phyloP scores from a whole-genome alignment of 2,113 vertebrate species.

The Pituophis catenifer region DNA sequence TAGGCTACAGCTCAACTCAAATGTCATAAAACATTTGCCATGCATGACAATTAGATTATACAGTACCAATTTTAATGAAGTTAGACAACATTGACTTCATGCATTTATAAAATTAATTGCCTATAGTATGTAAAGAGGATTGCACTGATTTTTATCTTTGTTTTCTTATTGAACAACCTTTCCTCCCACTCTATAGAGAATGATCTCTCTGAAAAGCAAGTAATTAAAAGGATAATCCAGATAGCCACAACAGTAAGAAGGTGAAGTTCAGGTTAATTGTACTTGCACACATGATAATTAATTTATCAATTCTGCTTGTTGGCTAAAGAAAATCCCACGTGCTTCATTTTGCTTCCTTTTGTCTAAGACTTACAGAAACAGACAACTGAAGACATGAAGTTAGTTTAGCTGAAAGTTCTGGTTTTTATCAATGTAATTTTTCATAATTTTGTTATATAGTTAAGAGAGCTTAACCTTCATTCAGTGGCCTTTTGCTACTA shows the following conservation, averaged over 20 bases:
- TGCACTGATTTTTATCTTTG: neutral
- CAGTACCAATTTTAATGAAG: neutral
- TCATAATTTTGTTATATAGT: neutral
- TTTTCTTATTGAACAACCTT: conserved; percentile 10
- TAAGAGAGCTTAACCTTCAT: neutral
- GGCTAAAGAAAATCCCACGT: neutral
- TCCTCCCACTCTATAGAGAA: neutral
- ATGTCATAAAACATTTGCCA: neutral
- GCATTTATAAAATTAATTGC: neutral
- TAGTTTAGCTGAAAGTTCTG: neutral
- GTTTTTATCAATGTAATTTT: neutral
- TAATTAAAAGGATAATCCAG: conserved; percentile 22
- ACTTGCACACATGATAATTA: conserved; percentile 18
- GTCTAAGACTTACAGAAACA: conserved; percentile 10
- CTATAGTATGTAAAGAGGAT: neutral
- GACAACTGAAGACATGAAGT: neutral
- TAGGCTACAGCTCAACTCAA: neutral
- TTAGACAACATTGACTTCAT: neutral
- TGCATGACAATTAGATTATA: neutral
- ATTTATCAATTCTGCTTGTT: conserved; percentile 1
- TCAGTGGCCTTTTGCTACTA: neutral
- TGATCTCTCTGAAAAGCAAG: conserved; percentile 5
- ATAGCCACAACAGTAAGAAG: neutral
- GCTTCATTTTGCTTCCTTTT: conserved; percentile 6
- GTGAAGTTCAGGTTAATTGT: conserved; percentile 39